Evolutionary conservation across 2,113 vertebrate species (phyloP).

Genomic region (Corythoichthys haematopterus): DNA sequence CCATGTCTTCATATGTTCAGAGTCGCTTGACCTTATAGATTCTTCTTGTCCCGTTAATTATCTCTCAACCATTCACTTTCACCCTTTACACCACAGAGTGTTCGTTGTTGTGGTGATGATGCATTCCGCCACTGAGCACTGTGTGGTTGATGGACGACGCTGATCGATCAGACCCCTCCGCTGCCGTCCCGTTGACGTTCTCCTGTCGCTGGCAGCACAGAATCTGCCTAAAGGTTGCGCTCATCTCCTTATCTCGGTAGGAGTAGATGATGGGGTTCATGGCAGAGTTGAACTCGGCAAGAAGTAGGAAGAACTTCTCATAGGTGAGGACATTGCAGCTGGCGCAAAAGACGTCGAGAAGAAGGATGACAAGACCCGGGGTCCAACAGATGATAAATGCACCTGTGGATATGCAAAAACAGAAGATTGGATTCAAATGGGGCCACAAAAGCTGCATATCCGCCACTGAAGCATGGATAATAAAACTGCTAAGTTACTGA

Average conservation of each 20-base stretch:
- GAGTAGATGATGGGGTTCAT: conserved; percentile 99
- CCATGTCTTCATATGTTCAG: conserved; percentile 8
- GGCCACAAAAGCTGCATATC: too few species aligned
- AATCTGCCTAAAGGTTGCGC: conserved; percentile 94
- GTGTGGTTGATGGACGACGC: conserved; percentile 95
- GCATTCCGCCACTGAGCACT: conserved; percentile 74
- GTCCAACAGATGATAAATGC: conserved; percentile 99
- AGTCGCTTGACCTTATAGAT: not conserved
- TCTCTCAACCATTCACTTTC: not conserved
- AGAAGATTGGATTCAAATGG: not conserved
- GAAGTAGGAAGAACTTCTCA: conserved; percentile 96
- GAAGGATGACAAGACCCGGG: conserved; percentile 89
- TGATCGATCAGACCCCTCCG: conserved; percentile 89
- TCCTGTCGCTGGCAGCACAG: conserved; percentile 92
- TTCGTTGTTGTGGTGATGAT: conserved; percentile 80
- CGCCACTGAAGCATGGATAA: not conserved
- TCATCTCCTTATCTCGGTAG: conserved; percentile 99
- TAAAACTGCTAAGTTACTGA: not conserved
- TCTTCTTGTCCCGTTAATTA: too few species aligned
- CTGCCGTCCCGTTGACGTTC: conserved; percentile 77
- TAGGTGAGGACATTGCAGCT: conserved; percentile 86
- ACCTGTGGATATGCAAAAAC: conserved; percentile 63
- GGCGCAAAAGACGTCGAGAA: conserved; percentile 91
- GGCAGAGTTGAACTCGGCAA: conserved; percentile 96
- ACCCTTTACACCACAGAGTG: conserved; percentile 87